These are phyloP conservation scores for Otus scops DNA, from an alignment of 2,797 vertebrate genomes.

Conservation along the genomic window DNA sequence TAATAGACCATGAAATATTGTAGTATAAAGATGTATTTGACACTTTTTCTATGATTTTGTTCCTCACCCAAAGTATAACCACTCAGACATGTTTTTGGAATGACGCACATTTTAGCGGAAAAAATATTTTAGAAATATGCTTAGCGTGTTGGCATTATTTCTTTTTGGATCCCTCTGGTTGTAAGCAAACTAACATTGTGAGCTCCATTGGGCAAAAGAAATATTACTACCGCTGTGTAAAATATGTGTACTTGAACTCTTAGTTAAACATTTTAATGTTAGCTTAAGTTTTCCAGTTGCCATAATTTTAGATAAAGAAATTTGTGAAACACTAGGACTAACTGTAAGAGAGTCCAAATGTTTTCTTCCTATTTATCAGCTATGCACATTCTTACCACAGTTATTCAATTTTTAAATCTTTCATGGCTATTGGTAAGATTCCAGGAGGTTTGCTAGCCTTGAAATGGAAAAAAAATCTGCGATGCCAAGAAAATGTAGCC, in stretches of 20 bases:
- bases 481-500: constrained; percentile 73
- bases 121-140: constrained; percentile 64
- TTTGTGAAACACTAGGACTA: constrained; percentile 18
- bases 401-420: constrained; percentile 74
- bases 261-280: constrained; percentile 23
- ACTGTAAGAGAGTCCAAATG: constrained; percentile 24
- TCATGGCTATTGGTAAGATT: constrained; percentile 75
- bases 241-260: constrained; percentile 5
- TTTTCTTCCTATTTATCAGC: constrained; percentile 72
- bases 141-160: constrained; percentile 50
- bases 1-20: constrained; percentile 2
- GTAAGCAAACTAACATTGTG: constrained; percentile 36
- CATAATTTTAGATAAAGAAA: constrained; percentile 49
- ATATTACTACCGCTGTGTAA: neutral
- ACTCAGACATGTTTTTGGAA: constrained; percentile 56
- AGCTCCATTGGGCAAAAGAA: constrained; percentile 21
- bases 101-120: constrained; percentile 36
- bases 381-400: constrained; percentile 66
- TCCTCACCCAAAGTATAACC: constrained; percentile 52
- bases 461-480: constrained; percentile 71
- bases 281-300: neutral
- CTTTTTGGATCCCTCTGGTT: constrained; percentile 46
- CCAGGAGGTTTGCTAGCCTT: constrained; percentile 76
- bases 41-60: constrained; percentile 31
- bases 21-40: constrained; percentile 18